Evolutionary conservation across 2,797 vertebrate genomes (phyloP), one percentile per base, ranked within the genome.

Genomic region (Propithecus deckenii): DNA sequence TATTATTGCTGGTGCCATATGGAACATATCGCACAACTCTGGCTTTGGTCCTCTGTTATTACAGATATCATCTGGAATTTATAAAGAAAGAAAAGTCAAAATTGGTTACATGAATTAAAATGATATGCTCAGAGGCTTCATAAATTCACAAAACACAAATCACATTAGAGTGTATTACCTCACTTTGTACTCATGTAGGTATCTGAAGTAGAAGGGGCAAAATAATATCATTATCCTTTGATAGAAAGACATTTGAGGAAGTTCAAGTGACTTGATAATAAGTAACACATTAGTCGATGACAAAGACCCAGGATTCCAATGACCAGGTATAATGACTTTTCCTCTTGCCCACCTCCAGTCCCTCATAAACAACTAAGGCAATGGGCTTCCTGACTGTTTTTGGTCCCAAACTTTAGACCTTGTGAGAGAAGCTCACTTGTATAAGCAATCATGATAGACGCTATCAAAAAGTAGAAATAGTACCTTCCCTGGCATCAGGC

Each of bases 301-400:
- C 28, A 79, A 87, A 22, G n/a, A 50, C 8, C 5, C 12, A 30
- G 2, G 2, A 52, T 85, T 87, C 35, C 59, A 30, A 43, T 1
- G 1, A 43, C 15, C 18, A 55, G 35, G 13, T 17, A n/a, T 25
- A 78, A 15, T 43, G 7, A 28, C 5, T 6, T 72, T 91, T 78
- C 22, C 22, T 86, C 22, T 59, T 2, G 1, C 25, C 11, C 23
- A 65, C 2, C 1, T 5, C 1, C 0, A 57, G 38, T 52, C 2
- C 32, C 20, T 48, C 23, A 55, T 35, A 74, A 69, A 79, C 18
- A 75, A 79, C 12, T 48, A 75, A 85, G 23, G 22, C 59, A 86
- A 15, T 28, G 28, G 20, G 25, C 12, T 46, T 0, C 3, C 28
- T 72, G 52, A 61, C 7, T 23, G 52, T 65, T 72, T 43, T 30